Base-by-base conservation (phyloP, 2,888 invertebrate genomes). In the Xiphydria camelus region DNA sequence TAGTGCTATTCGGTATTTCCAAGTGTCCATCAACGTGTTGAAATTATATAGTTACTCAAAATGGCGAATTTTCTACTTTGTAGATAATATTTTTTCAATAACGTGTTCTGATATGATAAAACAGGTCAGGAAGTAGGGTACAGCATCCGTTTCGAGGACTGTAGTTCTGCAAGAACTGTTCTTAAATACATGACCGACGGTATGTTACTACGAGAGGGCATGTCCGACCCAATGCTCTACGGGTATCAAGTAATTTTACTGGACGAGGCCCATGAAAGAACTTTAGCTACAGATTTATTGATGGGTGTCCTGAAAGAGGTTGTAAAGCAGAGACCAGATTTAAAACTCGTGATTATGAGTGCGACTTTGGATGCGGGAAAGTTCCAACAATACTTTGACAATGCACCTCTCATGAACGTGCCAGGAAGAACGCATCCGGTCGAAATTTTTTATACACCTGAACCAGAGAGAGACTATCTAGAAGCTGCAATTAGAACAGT, bases 131-230 rank as follows among this genome's bases (percentile, higher is more conserved):
- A 95, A 78, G 94, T 95, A 15, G 95, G 95, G 47, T 95, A 95
- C 73, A 91, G 94, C 70, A 99, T 99, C 71, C 91, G 99, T 82
- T 99, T 99, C 71, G 99, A 99, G 77, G 98, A 99, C 78, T 98
- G 98, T 70, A 95, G 97, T 2, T 94, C 94, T 1, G 84, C 91
- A 0, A 91, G 89, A 69, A 99, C 98, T 0, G 82, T 96, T 19
- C 80, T 99, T 1, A 99, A 99, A 70, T 98, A 99, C 75, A 94
- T 98, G 94, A 99, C 99, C 9, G 98, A 99, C 66, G 99, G 99
- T 92, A 99, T 99, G 99, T 84, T 99, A 75, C 79, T 99, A 21
- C 81, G 99, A 50, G 99, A 99, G 80, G 98, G 95, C 0, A 99
- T 99, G 99, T 96, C 95, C 0, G 97, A 98, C 76, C 98, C 99